Conservation (phyloP, 2,888 invertebrate species). For the Diaphora mendica region DNA sequence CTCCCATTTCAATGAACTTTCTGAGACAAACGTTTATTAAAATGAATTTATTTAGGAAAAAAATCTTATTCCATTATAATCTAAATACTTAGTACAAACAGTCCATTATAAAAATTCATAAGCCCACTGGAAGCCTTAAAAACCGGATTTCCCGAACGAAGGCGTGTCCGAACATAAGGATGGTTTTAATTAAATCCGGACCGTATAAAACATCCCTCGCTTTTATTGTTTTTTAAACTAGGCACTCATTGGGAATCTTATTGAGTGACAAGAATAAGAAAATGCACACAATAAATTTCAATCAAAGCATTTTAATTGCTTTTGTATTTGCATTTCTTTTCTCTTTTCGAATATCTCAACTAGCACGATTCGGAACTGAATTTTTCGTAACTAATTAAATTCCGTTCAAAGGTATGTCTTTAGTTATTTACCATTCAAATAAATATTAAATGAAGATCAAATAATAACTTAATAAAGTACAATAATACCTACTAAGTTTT, state of each 20-base stretch:
- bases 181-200: constrained; percentile 40
- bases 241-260: constrained; percentile 47
- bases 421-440: not conserved
- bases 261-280: constrained; percentile 61
- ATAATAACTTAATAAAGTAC: not conserved
- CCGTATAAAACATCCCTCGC: constrained; percentile 26
- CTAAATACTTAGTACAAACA: constrained; percentile 4
- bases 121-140: constrained; percentile 13
- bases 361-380: constrained; percentile 60
- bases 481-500: not conserved
- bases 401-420: not conserved
- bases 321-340: constrained; percentile 60
- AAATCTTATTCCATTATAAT: not conserved
- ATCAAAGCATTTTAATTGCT: constrained; percentile 73
- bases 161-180: constrained; percentile 31
- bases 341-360: constrained; percentile 58
- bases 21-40: not conserved
- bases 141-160: constrained; percentile 17
- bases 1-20: not conserved
- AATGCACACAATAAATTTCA: constrained; percentile 75
- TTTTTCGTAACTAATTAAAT: constrained; percentile 62
- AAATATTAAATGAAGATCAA: not conserved
- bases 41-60: not conserved
- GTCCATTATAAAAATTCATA: constrained; percentile 21
- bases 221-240: constrained; percentile 43